phyloP scores from a whole-genome alignment of 2,888 invertebrate genomes.

The Archaeoteleia sp. region DNA sequence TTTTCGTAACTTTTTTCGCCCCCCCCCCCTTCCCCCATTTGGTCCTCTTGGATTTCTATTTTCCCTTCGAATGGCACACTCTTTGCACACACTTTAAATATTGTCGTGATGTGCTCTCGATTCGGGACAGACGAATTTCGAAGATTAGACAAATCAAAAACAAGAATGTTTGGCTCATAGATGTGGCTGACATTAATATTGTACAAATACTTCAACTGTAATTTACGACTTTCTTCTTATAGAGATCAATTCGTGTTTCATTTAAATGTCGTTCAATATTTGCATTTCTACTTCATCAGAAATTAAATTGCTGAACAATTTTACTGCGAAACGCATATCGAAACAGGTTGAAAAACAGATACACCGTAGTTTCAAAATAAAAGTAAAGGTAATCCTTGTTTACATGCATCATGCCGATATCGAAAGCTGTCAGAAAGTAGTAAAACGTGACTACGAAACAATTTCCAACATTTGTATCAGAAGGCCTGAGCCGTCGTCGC shows the following conservation, averaged over 20 bases:
- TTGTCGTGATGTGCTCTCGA: slow-evolving; percentile 46
- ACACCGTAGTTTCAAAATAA: not conserved
- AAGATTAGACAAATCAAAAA: slow-evolving; percentile 45
- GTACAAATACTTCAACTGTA: no score
- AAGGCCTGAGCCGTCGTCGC: not conserved
- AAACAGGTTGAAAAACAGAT: slow-evolving; percentile 23
- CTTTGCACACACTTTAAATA: slow-evolving; percentile 73
- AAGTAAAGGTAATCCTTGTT: slow-evolving; percentile 27
- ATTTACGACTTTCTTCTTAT: not conserved
- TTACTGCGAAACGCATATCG: slow-evolving; percentile 8
- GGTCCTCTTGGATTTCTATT: slow-evolving; percentile 20
- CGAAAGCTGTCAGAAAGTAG: slow-evolving; percentile 23
- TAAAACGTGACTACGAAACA: slow-evolving; percentile 19
- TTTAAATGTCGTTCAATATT: slow-evolving; percentile 13
- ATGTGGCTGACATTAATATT: no score
- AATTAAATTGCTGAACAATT: slow-evolving; percentile 1
- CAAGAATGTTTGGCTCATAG: slow-evolving; percentile 36
- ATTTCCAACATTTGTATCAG: slow-evolving; percentile 26
- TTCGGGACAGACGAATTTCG: slow-evolving; percentile 6
- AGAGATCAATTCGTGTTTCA: not conserved
- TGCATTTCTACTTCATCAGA: slow-evolving; percentile 16
- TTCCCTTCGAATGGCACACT: slow-evolving; percentile 58
- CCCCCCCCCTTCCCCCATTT: slow-evolving; percentile 53
- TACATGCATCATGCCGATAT: slow-evolving; percentile 29
- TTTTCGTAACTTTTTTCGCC: slow-evolving; percentile 63